Conservation (phyloP, 2,797 vertebrate genomes). For the Petrocephalus schoutedeni region DNA sequence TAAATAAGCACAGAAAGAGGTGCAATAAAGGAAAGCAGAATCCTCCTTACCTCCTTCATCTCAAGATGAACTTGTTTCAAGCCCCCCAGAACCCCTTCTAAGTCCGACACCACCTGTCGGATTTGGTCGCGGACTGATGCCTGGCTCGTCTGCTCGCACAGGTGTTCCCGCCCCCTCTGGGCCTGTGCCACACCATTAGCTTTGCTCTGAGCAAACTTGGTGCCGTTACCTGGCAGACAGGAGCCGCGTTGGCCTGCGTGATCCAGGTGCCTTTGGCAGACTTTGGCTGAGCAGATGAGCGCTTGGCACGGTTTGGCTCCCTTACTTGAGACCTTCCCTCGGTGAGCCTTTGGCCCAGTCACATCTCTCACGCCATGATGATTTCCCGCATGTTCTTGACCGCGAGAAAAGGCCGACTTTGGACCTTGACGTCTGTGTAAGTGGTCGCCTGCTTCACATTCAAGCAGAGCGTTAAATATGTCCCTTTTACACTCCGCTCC, state of each 20-base stretch:
- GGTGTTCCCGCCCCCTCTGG: slow-evolving; percentile 31
- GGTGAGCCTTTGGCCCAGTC: slow-evolving; percentile 38
- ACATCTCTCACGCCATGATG: slow-evolving; percentile 52
- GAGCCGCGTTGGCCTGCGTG: slow-evolving; percentile 33
- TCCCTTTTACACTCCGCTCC: slow-evolving; percentile 45
- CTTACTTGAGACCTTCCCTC: slow-evolving; percentile 39
- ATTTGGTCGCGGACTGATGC: slow-evolving; percentile 64
- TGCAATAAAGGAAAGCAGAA: neutral
- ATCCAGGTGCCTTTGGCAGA: slow-evolving; percentile 41
- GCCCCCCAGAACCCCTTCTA: slow-evolving; percentile 70
- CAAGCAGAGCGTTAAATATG: slow-evolving; percentile 47
- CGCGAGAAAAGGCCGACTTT: slow-evolving; percentile 48
- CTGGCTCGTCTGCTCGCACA: slow-evolving; percentile 43
- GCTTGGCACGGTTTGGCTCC: slow-evolving; percentile 42
- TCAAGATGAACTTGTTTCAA: slow-evolving; percentile 73
- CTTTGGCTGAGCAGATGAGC: slow-evolving; percentile 55
- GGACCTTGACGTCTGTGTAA: slow-evolving; percentile 39
- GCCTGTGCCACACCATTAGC: slow-evolving; percentile 26
- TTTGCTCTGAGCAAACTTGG: neutral
- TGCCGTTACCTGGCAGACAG: slow-evolving; percentile 32
- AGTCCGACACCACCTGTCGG: slow-evolving; percentile 67
- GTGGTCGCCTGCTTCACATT: slow-evolving; percentile 45
- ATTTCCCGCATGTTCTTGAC: slow-evolving; percentile 43
- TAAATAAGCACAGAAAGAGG: neutral
- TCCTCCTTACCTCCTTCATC: slow-evolving; percentile 72